Percentiles rank a stretch among this genome's conserved stretches.
Evolutionary conservation across 1,140 invertebrate species (phyloP).

Genomic region (Laodelphax striatellus): DNA sequence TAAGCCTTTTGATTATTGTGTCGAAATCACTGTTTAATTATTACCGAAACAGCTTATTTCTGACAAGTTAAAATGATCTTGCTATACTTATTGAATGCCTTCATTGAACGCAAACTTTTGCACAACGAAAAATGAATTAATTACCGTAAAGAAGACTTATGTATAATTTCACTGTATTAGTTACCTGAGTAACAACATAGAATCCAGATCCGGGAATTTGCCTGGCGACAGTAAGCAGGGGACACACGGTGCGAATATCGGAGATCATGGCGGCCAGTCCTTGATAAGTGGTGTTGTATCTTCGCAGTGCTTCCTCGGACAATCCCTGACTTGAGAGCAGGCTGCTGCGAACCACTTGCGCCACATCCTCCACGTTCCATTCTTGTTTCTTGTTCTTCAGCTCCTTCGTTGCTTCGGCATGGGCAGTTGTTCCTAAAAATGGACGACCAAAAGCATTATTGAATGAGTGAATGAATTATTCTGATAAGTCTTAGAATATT

Average conservation of each 20-base stretch:
- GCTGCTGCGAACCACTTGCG: constrained; percentile 47
- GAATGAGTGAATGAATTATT: too few relatives aligned
- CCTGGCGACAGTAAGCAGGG: constrained; percentile 49
- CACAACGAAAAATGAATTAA: background rate
- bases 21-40: too few relatives aligned
- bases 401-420: constrained; percentile 46
- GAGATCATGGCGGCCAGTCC: constrained; percentile 59
- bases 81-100: too few relatives aligned
- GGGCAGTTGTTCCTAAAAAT: constrained; percentile 46
- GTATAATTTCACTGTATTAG: background rate
- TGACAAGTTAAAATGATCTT: too few relatives aligned
- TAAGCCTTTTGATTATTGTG: too few relatives aligned
- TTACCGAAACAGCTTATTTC: too few relatives aligned
- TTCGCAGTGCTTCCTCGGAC: constrained; percentile 43
- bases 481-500: too few relatives aligned
- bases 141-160: too few relatives aligned
- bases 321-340: constrained; percentile 45
- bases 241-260: constrained; percentile 67
- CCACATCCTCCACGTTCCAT: constrained; percentile 47
- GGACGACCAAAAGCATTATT: too few relatives aligned
- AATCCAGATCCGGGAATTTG: constrained; percentile 47
- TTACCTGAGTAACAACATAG: constrained; percentile 55
- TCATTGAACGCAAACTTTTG: background rate
- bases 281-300: constrained; percentile 52
- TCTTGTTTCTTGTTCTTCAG: constrained; percentile 42